phyloP scores from a whole-genome alignment of 2,113 vertebrate species.

The Pseudonaja textilis region DNA sequence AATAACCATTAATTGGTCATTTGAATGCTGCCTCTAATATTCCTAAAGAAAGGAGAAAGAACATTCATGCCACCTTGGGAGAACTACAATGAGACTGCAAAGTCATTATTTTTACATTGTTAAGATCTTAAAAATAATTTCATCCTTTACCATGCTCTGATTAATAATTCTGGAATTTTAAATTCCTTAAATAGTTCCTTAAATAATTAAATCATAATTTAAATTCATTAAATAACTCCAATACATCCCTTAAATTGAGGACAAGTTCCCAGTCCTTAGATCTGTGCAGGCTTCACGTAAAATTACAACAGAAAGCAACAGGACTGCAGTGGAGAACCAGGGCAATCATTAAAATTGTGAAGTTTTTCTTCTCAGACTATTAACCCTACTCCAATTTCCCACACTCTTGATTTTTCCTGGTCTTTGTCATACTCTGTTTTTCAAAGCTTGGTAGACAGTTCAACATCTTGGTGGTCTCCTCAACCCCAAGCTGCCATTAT shows the following conservation, averaged over 20 bases:
- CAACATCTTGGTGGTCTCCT: not conserved
- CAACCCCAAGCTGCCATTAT: not conserved
- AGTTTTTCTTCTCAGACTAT: not conserved
- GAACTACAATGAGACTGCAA: not conserved
- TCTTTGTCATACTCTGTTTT: not conserved
- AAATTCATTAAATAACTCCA: not conserved
- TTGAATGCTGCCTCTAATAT: constrained; percentile 21
- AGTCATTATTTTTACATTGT: not conserved
- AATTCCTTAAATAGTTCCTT: not conserved
- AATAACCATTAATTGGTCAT: constrained; percentile 24
- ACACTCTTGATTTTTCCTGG: not conserved
- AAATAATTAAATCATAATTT: not conserved
- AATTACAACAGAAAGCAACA: not conserved
- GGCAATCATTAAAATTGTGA: not conserved
- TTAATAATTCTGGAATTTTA: constrained; percentile 32
- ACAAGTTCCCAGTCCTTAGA: not conserved
- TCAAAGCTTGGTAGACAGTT: not conserved
- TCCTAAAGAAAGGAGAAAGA: not conserved
- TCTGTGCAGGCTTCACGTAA: not conserved
- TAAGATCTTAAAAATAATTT: not conserved
- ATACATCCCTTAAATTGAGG: not conserved
- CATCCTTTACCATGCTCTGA: constrained; percentile 12
- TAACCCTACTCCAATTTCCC: not conserved
- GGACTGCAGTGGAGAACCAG: too few species aligned
- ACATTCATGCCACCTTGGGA: not conserved